Evolutionary conservation across 2,888 invertebrate species (phyloP).

Genomic region (Asteroscopus sphinx): DNA sequence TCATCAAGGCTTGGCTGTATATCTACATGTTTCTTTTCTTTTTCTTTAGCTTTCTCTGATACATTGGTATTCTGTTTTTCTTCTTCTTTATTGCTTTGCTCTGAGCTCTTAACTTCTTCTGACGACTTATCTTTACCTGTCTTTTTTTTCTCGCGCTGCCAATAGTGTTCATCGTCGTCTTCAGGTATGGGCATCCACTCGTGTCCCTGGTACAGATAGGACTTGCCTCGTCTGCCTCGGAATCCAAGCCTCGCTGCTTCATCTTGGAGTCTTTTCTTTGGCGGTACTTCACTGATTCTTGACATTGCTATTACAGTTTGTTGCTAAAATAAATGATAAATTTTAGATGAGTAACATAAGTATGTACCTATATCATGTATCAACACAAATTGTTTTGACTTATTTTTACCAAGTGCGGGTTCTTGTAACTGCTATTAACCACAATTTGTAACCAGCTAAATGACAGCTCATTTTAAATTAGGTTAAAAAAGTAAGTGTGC

Average conservation of each 20-base stretch:
- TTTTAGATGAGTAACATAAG: no score
- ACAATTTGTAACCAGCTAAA: no score
- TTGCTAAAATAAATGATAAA: slow-evolving; percentile 50
- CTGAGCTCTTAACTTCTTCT: slow-evolving; percentile 7
- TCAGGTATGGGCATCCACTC: slow-evolving; percentile 78
- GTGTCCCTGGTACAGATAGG: slow-evolving; percentile 77
- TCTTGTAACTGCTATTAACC: no score
- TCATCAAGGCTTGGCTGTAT: background rate
- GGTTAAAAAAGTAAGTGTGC: no score
- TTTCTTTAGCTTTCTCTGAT: background rate
- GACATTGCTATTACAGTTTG: slow-evolving; percentile 60
- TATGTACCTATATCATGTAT: no score
- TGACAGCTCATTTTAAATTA: no score
- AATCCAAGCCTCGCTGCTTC: slow-evolving; percentile 69
- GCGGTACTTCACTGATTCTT: slow-evolving; percentile 66
- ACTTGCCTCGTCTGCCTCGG: slow-evolving; percentile 67
- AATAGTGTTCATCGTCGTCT: slow-evolving; percentile 60
- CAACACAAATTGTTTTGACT: no score
- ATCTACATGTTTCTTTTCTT: background rate
- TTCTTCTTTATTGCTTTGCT: slow-evolving; percentile 22
- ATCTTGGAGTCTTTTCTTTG: slow-evolving; percentile 63
- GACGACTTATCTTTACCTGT: background rate
- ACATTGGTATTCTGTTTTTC: background rate
- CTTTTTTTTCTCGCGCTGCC: slow-evolving; percentile 23
- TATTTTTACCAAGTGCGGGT: no score